Percentiles rank a stretch among this genome's conserved stretches.
phyloP scores from a whole-genome alignment of 1,140 invertebrate species.

The Leptopilina clavipes region DNA sequence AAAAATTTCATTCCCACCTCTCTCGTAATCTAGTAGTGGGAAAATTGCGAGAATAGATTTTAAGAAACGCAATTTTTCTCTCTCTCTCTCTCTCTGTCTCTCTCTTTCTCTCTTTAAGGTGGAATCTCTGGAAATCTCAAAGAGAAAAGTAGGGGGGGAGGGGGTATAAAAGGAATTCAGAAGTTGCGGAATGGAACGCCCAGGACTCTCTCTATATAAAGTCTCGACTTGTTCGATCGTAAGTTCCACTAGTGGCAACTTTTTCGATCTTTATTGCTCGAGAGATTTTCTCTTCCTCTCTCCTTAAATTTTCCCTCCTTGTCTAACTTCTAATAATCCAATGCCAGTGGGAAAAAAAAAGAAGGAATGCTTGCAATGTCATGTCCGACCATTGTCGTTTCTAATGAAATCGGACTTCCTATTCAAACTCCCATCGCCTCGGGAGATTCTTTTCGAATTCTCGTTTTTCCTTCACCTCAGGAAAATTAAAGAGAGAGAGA shows the following conservation, averaged over 20 bases:
- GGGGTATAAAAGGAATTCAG: not conserved
- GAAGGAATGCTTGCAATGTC: conserved; percentile 35
- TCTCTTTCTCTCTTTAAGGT: no score
- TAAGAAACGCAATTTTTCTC: conserved; percentile 32
- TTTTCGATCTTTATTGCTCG: conserved; percentile 41
- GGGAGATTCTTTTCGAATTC: not conserved
- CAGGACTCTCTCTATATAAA: not conserved
- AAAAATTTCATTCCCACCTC: conserved; percentile 22
- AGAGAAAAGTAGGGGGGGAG: conserved; percentile 5
- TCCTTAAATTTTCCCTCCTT: conserved; percentile 5
- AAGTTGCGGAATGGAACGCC: conserved; percentile 14
- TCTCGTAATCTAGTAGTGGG: not conserved
- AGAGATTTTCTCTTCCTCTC: conserved; percentile 27
- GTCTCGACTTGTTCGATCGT: conserved; percentile 40
- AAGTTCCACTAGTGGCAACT: conserved; percentile 43
- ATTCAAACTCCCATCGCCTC: conserved; percentile 45
- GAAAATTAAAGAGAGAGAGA: not conserved
- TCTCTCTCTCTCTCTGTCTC: not conserved
- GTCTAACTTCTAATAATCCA: not conserved
- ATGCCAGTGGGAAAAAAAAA: conserved; percentile 17
- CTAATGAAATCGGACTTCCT: conserved; percentile 52
- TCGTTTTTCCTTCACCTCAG: not conserved
- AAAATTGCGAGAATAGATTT: conserved; percentile 29
- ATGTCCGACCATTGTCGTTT: conserved; percentile 38
- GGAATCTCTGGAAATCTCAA: conserved; percentile 27